Conservation (phyloP, 2,113 vertebrate species). For the Petromus typicus region DNA sequence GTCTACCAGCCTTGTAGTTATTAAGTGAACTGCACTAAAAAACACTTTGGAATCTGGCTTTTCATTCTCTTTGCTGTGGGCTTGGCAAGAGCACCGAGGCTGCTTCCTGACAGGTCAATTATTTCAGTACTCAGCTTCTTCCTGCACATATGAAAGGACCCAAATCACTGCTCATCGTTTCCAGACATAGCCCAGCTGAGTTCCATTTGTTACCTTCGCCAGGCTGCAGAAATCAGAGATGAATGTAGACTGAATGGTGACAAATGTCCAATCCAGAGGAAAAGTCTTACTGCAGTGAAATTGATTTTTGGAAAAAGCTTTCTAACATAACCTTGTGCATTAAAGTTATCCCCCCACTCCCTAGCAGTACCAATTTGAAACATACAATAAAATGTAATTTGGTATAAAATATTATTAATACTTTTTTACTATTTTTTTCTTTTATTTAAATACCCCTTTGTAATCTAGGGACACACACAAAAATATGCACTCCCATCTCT, state of each 20-base stretch:
- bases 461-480: conserved; percentile 35
- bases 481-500: neutral
- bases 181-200: conserved; percentile 84
- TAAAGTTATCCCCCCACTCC: conserved; percentile 28
- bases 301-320: conserved; percentile 78
- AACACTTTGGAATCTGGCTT: conserved; percentile 87
- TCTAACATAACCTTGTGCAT: conserved; percentile 66
- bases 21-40: conserved; percentile 85
- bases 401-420: accelerated
- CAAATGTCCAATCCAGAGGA: conserved; percentile 88
- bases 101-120: conserved; percentile 96
- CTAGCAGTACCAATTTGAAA: neutral
- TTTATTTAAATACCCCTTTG: conserved; percentile 33
- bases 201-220: conserved; percentile 86
- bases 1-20: conserved; percentile 81
- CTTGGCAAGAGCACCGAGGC: conserved; percentile 85
- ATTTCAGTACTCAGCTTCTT: conserved; percentile 89
- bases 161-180: conserved; percentile 91
- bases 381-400: conserved; percentile 42
- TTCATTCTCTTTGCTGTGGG: conserved; percentile 90
- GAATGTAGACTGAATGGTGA: conserved; percentile 87
- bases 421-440: conserved; percentile 44
- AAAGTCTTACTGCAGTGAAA: conserved; percentile 84
- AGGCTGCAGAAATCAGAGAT: conserved; percentile 88
- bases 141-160: conserved; percentile 85